Evolutionary conservation across 2,888 invertebrate genomes (phyloP), one percentile per base, ranked within the genome.

Genomic region (Incurvaria masculella): DNA sequence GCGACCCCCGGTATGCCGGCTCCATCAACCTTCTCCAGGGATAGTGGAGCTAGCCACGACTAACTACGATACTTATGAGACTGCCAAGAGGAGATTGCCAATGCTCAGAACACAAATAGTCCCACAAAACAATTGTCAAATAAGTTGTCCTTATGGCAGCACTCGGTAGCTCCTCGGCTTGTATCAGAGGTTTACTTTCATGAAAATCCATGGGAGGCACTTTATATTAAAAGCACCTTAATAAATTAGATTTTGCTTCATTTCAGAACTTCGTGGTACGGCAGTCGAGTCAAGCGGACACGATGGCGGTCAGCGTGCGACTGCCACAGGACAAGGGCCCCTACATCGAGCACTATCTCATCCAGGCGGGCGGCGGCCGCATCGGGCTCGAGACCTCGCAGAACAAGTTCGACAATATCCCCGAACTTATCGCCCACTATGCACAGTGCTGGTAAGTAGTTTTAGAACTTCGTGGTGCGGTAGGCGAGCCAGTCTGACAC

Each of bases 311-410:
- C 55, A 94, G 94, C 44, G 94, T 97, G 43, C 88, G 95, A 11
- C 79, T 94, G 53, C 93, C 94, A 1, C 85, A 87, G 18, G 90
- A 90, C 60, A 91, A 89, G 61, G 91, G 93, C 2, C 91, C 93
- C 8, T 94, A 94, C 70, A 94, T 96, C 62, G 96, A 97, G 66
- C 97, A 97, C 73, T 97, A 97, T 79, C 84, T 97, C 60, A 93
- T 97, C 57, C 95, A 95, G 70, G 89, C 92, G 16, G 82, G 86
- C 44, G 84, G 82, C 40, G 88, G 89, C 46, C 86, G 89, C 58
- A 82, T 96, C 53, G 91, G 92, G 46, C 81, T 97, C 56, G 96
- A 97, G 73, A 95, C 95, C 50, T 96, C 96, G 27, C 90, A 92
- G 62, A 93, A 95, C 72, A 88, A 90, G 62, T 97, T 97, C 70